phyloP scores from a whole-genome alignment of 92 coral and sea anemone species.

The Phymanthus crucifer region DNA sequence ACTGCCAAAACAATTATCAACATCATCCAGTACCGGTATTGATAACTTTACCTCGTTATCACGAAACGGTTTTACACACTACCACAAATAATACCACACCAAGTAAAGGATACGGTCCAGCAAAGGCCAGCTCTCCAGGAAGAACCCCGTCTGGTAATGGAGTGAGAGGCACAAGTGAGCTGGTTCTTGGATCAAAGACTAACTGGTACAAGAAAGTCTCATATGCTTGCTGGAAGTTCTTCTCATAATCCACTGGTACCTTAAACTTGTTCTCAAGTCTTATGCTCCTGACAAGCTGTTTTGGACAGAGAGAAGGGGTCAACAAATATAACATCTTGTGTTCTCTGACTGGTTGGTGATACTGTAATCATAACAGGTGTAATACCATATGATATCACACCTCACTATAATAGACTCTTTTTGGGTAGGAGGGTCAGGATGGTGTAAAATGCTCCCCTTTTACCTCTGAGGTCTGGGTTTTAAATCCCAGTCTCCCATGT shows the following conservation, averaged over 20 bases:
- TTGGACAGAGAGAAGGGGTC: background rate
- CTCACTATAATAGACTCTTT: too few species aligned
- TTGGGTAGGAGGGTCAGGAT: too few species aligned
- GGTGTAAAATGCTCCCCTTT: too few species aligned
- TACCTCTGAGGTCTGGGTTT: too few species aligned
- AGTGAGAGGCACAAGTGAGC: conserved; percentile 77
- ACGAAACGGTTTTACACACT: background rate
- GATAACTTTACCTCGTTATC: background rate
- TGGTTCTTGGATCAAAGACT: conserved; percentile 86
- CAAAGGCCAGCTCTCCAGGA: conserved; percentile 64
- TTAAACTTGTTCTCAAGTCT: conserved; percentile 78
- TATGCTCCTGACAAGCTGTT: conserved; percentile 74
- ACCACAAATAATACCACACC: background rate
- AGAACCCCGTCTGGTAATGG: conserved; percentile 76
- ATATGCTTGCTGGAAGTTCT: conserved; percentile 85
- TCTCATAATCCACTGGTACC: conserved; percentile 81
- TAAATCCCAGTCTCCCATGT: too few species aligned
- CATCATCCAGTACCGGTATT: too few species aligned
- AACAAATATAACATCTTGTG: too few species aligned
- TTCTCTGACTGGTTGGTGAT: background rate
- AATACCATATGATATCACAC: too few species aligned
- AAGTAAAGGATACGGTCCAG: conserved; percentile 94
- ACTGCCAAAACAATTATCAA: background rate
- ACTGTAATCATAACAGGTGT: too few species aligned
- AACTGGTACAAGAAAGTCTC: conserved; percentile 91